Percentiles rank a stretch among this genome's conserved stretches.
Evolutionary conservation across 1,140 invertebrate species (phyloP).

Genomic region (Drosophila kikkawai): DNA sequence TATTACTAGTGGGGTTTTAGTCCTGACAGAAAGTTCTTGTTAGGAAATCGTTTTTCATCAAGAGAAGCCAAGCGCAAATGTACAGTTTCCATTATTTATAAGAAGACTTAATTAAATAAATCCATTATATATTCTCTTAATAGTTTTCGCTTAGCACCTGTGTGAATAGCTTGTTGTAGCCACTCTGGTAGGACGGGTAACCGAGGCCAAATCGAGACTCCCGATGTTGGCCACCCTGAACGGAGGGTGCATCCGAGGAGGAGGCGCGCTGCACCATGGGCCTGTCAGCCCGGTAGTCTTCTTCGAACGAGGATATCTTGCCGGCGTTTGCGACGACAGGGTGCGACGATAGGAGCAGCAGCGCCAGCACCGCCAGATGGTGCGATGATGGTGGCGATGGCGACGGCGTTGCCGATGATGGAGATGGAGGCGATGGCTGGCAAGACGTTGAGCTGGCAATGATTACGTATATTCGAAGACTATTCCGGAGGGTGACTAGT

Average conservation of each 20-base stretch:
- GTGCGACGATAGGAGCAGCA: slow-evolving; percentile 47
- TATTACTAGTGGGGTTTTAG: not conserved
- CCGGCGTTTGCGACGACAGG: slow-evolving; percentile 65
- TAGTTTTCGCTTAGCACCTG: slow-evolving; percentile 87
- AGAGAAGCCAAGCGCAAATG: too few species aligned
- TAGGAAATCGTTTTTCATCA: not conserved
- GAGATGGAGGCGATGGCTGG: slow-evolving; percentile 16
- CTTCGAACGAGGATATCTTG: slow-evolving; percentile 85
- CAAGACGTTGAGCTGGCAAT: slow-evolving; percentile 41
- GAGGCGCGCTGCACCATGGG: slow-evolving; percentile 85
- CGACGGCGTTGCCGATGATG: slow-evolving; percentile 13
- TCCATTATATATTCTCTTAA: not conserved
- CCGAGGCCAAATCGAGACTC: slow-evolving; percentile 86
- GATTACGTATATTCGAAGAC: slow-evolving; percentile 31
- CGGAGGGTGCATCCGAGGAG: slow-evolving; percentile 84
- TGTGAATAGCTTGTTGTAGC: slow-evolving; percentile 95
- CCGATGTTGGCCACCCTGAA: slow-evolving; percentile 83
- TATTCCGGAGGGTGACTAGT: slow-evolving; percentile 10
- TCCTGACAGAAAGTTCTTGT: not conserved
- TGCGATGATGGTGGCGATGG: slow-evolving; percentile 24
- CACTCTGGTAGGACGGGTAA: slow-evolving; percentile 92
- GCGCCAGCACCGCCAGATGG: slow-evolving; percentile 41
- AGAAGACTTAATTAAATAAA: not conserved
- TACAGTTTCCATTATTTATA: not conserved
- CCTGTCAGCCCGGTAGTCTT: slow-evolving; percentile 85